These are phyloP conservation scores for Dynastes tityus DNA, from an alignment of 2,888 invertebrate species.

Conservation along the genomic window DNA sequence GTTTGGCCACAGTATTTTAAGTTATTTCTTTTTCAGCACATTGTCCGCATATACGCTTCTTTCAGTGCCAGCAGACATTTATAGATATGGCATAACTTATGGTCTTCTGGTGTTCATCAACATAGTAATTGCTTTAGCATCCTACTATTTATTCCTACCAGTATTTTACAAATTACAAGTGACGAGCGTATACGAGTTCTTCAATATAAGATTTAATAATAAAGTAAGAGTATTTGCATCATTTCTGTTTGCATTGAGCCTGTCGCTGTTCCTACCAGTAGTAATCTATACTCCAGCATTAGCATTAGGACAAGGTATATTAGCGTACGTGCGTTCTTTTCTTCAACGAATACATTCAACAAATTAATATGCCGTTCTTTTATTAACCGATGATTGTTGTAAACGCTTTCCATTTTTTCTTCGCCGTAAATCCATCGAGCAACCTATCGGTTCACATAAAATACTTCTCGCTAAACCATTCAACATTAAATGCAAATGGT, in stretches of 20 bases:
- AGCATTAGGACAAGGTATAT: slow-evolving; percentile 77
- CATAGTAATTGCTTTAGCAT: slow-evolving; percentile 62
- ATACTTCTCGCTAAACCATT: too few species aligned
- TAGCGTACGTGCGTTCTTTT: too few species aligned
- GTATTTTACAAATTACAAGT: slow-evolving; percentile 80
- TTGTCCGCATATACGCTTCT: slow-evolving; percentile 83
- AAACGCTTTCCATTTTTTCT: too few species aligned
- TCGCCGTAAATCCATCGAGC: too few species aligned
- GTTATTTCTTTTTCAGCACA: slow-evolving; percentile 72
- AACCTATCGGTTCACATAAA: too few species aligned
- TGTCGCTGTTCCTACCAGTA: slow-evolving; percentile 76
- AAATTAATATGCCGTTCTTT: too few species aligned
- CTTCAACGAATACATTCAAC: too few species aligned
- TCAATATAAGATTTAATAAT: slow-evolving; percentile 77
- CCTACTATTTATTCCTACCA: slow-evolving; percentile 72
- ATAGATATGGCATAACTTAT: slow-evolving; percentile 81
- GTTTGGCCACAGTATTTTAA: too few species aligned
- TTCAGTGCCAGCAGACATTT: slow-evolving; percentile 84
- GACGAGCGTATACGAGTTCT: slow-evolving; percentile 80
- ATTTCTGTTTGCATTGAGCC: slow-evolving; percentile 74
- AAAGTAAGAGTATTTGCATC: slow-evolving; percentile 76
- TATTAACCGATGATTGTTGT: too few species aligned
- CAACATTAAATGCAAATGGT: too few species aligned
- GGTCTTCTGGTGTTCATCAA: slow-evolving; percentile 69
- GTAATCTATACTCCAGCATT: slow-evolving; percentile 81